These are phyloP conservation scores for Eueremaeus valkanovi DNA, from an alignment of 2,888 invertebrate genomes.

Conservation along the genomic window DNA sequence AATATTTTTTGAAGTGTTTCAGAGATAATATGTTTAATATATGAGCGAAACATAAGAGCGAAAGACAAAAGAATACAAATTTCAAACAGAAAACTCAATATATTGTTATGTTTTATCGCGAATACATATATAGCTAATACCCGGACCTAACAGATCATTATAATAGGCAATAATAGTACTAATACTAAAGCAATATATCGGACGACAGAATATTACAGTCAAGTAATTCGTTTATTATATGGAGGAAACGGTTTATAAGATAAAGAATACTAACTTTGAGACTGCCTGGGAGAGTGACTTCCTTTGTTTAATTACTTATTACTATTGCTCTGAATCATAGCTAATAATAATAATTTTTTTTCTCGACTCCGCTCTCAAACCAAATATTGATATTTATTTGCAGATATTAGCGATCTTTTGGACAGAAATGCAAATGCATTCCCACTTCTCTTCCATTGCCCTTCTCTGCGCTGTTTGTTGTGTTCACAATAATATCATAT, in stretches of 20 bases:
- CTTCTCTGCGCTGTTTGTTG: not conserved
- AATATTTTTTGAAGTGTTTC: not conserved
- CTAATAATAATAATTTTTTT: not conserved
- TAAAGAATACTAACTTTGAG: not conserved
- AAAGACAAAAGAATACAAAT: not conserved
- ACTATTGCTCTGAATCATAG: not conserved
- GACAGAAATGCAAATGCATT: not conserved
- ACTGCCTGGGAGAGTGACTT: slow-evolving; percentile 35
- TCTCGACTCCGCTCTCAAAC: slow-evolving; percentile 6
- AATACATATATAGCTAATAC: not conserved
- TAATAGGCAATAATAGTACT: not conserved
- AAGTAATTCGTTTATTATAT: slow-evolving; percentile 15
- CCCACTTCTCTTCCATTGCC: not conserved
- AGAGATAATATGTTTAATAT: not conserved
- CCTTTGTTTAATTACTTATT: slow-evolving; percentile 31
- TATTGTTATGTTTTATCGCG: not conserved
- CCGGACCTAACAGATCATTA: slow-evolving; percentile 8
- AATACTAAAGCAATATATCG: not conserved
- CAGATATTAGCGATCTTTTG: not conserved
- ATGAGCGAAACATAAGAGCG: not conserved
- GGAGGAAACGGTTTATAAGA: slow-evolving; percentile 20
- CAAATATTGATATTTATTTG: slow-evolving; percentile 7
- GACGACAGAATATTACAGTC: not conserved
- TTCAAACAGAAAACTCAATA: not conserved
- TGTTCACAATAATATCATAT: slow-evolving; percentile 27